phyloP scores from a whole-genome alignment of 2,888 invertebrate genomes.

The Belgica antarctica region DNA sequence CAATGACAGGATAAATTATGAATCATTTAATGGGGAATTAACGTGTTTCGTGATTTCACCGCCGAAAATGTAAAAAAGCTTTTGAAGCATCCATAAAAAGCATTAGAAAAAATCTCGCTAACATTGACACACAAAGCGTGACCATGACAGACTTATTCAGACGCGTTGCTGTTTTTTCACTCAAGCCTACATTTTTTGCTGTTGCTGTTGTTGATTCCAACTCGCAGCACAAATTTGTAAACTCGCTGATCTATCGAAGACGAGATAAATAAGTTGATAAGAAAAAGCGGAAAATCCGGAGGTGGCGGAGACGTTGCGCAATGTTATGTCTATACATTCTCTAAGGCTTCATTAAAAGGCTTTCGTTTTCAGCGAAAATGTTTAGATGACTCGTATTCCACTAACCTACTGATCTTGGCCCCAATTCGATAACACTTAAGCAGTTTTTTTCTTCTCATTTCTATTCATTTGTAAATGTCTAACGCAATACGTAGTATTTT shows the following conservation, averaged over 20 bases:
- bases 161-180: neutral
- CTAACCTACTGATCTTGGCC: conserved; percentile 34
- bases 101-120: conserved; percentile 44
- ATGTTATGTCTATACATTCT: neutral
- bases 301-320: too few species aligned
- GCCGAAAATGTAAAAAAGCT: neutral
- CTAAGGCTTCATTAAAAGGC: neutral
- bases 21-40: too few species aligned
- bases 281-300: neutral
- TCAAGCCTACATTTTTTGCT: neutral
- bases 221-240: neutral
- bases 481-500: neutral
- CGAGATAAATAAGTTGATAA: neutral
- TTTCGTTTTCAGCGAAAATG: conserved; percentile 5
- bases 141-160: conserved; percentile 46
- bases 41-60: too few species aligned
- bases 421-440: conserved; percentile 19
- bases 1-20: too few species aligned
- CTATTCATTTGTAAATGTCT: neutral
- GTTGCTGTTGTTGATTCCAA: neutral
- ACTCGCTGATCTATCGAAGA: neutral
- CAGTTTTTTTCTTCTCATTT: neutral
- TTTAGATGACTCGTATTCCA: neutral
- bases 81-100: conserved; percentile 19
- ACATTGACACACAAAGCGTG: conserved; percentile 47